Evolutionary conservation across 1,140 invertebrate species (phyloP).

Genomic region (Bombus sylvicola): DNA sequence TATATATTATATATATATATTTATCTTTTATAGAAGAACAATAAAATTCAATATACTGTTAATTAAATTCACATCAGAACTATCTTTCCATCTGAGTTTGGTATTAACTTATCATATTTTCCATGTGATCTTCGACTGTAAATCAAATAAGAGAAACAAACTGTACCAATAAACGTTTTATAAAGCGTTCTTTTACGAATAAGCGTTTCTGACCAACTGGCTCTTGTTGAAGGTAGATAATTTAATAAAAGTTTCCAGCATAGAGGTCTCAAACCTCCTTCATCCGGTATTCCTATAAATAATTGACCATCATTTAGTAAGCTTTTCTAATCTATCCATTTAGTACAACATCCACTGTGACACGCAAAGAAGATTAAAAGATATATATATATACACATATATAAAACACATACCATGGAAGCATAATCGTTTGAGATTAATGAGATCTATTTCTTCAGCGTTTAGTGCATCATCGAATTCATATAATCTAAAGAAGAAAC

Average conservation of each 20-base stretch:
- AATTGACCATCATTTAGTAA: not conserved
- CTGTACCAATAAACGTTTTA: conserved; percentile 91
- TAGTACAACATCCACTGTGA: conserved; percentile 18
- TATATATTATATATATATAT: too few species aligned
- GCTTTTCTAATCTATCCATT: not conserved
- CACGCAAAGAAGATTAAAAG: conserved; percentile 39
- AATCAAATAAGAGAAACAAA: conserved; percentile 3
- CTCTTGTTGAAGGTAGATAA: conserved; percentile 88
- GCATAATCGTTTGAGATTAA: conserved; percentile 86
- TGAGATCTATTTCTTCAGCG: conserved; percentile 87
- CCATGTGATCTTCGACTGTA: too few species aligned
- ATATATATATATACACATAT: not conserved
- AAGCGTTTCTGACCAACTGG: conserved; percentile 87
- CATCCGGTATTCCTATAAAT: conserved; percentile 90
- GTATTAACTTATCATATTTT: too few species aligned
- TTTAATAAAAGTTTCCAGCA: conserved; percentile 93
- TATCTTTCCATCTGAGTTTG: too few species aligned
- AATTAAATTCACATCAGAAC: too few species aligned
- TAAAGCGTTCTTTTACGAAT: conserved; percentile 89
- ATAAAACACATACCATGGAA: conserved; percentile 87
- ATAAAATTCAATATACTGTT: too few species aligned
- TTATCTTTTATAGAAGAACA: too few species aligned
- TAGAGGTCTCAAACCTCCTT: conserved; percentile 88
- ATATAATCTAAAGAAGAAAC: conserved; percentile 84
- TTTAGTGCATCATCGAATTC: conserved; percentile 88